Evolutionary conservation across 2,888 invertebrate species (phyloP).

Genomic region (Panopea generosa): DNA sequence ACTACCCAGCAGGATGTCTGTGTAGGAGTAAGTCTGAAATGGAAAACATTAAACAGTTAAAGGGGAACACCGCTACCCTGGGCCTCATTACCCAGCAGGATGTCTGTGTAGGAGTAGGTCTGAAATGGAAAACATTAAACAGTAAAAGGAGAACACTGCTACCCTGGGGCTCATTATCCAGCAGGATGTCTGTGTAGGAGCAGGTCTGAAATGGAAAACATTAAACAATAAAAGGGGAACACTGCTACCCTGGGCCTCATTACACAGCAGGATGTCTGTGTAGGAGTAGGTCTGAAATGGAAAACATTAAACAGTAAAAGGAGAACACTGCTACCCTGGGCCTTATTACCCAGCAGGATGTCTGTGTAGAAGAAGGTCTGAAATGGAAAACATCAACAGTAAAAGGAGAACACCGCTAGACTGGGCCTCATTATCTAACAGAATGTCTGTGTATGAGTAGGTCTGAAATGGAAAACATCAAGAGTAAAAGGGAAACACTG

Average conservation of each 20-base stretch:
- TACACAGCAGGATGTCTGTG: constrained; percentile 91
- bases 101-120: constrained; percentile 87
- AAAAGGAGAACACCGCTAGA: constrained; percentile 93
- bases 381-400: too few species aligned
- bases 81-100: constrained; percentile 91
- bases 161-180: constrained; percentile 90
- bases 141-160: constrained; percentile 94
- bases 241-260: constrained; percentile 90
- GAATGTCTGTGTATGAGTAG: constrained; percentile 87
- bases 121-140: too few species aligned
- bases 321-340: constrained; percentile 91
- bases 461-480: too few species aligned
- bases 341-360: constrained; percentile 91
- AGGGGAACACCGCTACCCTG: constrained; percentile 91
- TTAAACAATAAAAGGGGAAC: too few species aligned
- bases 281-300: constrained; percentile 80
- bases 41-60: too few species aligned
- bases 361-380: constrained; percentile 86
- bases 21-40: constrained; percentile 82
- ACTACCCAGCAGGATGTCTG: constrained; percentile 91
- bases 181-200: constrained; percentile 88
- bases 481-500: constrained; percentile 93
- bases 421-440: constrained; percentile 91
- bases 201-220: constrained; percentile 80
- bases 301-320: too few species aligned